Evolutionary conservation across 2,888 invertebrate genomes (phyloP), one percentile per base, ranked within the genome.

Genomic region (Apamea crenata): DNA sequence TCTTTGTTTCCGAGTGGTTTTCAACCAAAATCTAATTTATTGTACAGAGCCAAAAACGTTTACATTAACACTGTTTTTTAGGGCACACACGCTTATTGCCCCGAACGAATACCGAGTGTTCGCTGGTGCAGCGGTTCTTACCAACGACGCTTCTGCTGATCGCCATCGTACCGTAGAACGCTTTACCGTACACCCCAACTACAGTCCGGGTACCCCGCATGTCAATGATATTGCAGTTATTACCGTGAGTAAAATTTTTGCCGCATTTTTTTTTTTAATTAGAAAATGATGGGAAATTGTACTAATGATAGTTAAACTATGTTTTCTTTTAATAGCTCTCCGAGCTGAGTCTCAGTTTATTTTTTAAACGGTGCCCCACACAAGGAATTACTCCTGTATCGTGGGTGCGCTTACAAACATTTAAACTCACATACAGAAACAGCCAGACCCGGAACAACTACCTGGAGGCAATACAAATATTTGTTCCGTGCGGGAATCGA

Each of bases 141-240:
- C 84, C 14, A 87, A 84, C 12, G 91, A 92, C 47, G 61, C 44
- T 25, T 70, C 68, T 40, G 32, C 61, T 7, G 88, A 90, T 2
- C 87, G 88, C 18, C 18, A 89, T 25, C 86, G 93, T 47, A 63
- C 1, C 8, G 80, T 93, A 12, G 78, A 87, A 10, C 91, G 88
- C 67, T 87, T 88, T 71, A 91, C 90, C 2, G 63, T 89, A 0
- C 91, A 93, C 44, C 91, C 91, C 0, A 79, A 88, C 1, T 90
- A 86, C 74, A 25, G 74, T 0, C 29, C 50, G 16, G 79, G 79
- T 21, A 83, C 87, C 29, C 80, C 78, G 5, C 53, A 10, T n/a
- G 29, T 88, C 1, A 91, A 92, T 56, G 89, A 93, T 70, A 88
- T 93, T 44, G 92, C 91, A 69, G 61, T 93, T 50, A 77, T 93